phyloP scores from a whole-genome alignment of 2,888 invertebrate species.

The Sinopyrophorus schimmeli region DNA sequence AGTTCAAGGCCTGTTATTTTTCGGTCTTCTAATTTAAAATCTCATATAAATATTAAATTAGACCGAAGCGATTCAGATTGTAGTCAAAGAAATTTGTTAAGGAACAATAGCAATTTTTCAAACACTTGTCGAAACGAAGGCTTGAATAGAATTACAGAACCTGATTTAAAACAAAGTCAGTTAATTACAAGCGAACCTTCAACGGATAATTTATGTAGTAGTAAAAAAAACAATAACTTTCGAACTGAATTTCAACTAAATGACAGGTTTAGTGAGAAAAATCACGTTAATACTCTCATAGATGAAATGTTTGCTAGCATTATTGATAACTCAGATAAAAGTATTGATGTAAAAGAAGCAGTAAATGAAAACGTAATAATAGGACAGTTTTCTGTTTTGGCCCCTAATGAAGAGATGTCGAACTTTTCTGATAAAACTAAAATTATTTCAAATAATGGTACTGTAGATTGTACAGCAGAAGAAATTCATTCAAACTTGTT shows the following conservation, averaged over 20 bases:
- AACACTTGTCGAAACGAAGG: conserved; percentile 1
- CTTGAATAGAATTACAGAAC: conserved; percentile 14
- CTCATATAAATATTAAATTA: conserved; percentile 38
- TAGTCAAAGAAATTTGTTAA: conserved; percentile 8
- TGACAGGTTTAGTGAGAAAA: conserved; percentile 43
- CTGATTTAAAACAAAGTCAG: conserved; percentile 10
- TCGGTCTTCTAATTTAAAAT: conserved; percentile 48
- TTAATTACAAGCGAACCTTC: conserved; percentile 11
- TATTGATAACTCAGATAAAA: conserved; percentile 44
- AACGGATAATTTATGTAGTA: neutral
- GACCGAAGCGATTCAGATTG: conserved; percentile 35
- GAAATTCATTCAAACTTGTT: neutral
- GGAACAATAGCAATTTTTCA: conserved; percentile 13
- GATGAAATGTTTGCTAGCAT: conserved; percentile 54
- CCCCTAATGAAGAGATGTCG: conserved; percentile 18
- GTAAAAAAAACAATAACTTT: conserved; percentile 6
- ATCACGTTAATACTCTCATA: conserved; percentile 52
- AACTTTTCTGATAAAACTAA: conserved; percentile 31
- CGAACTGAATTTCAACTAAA: conserved; percentile 19
- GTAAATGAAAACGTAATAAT: conserved; percentile 35
- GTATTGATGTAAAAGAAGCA: conserved; percentile 34
- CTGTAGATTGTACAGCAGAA: conserved; percentile 3
- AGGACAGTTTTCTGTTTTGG: no score
- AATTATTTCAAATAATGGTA: conserved; percentile 36
- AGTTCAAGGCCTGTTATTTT: conserved; percentile 50